phyloP scores from a whole-genome alignment of 2,888 invertebrate genomes.

The Lagria hirta region DNA sequence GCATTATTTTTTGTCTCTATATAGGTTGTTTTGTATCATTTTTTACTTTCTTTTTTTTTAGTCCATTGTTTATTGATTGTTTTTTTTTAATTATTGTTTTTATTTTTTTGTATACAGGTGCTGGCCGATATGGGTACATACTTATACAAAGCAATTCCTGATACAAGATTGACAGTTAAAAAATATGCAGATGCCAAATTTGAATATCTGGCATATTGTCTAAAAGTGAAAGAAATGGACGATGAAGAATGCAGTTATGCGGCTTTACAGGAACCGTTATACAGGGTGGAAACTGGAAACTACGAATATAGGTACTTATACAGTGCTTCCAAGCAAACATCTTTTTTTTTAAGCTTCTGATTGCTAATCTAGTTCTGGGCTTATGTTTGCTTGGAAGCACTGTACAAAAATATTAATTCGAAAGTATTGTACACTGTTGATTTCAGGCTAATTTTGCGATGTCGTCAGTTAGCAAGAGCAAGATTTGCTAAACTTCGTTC shows the following conservation, averaged over 20 bases:
- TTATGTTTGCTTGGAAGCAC: too few relatives aligned
- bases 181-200: slow-evolving; percentile 99
- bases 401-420: not conserved
- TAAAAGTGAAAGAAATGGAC: slow-evolving; percentile 99
- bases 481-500: slow-evolving; percentile 82
- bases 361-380: not conserved
- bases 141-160: slow-evolving; percentile 96
- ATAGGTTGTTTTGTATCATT: not conserved
- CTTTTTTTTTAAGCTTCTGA: not conserved
- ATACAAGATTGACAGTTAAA: slow-evolving; percentile 94
- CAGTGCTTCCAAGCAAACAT: not conserved
- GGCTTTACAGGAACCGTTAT: slow-evolving; percentile 91
- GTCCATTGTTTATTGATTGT: not conserved
- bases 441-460: slow-evolving; percentile 82
- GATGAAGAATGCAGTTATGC: slow-evolving; percentile 97
- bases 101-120: slow-evolving; percentile 60
- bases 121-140: slow-evolving; percentile 94
- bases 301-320: slow-evolving; percentile 97
- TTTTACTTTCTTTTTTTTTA: not conserved
- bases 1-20: not conserved
- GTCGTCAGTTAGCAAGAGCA: slow-evolving; percentile 90
- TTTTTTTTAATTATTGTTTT: not conserved
- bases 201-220: slow-evolving; percentile 97
- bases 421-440: not conserved
- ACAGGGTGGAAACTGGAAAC: slow-evolving; percentile 98